Percentiles rank a stretch among this genome's conserved stretches.
phyloP scores from a whole-genome alignment of 2,113 vertebrate species.

The Hyla sarda region DNA sequence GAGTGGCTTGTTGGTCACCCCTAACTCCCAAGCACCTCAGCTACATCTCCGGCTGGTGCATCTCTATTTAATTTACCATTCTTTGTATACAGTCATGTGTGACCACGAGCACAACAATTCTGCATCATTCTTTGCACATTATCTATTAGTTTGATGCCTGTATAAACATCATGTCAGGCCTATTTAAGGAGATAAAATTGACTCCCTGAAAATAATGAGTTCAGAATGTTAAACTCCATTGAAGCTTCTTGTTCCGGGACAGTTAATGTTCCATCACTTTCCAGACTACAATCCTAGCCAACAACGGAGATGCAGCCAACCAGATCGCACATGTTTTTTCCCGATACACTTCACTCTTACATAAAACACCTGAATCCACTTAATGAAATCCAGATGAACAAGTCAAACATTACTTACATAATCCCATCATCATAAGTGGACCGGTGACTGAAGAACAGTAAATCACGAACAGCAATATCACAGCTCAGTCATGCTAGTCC shows the following conservation, averaged over 20 bases:
- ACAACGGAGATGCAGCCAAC: not conserved
- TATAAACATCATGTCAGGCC: not conserved
- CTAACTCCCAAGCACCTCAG: no score
- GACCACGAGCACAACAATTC: not conserved
- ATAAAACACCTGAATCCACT: constrained; percentile 13
- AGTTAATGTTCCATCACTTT: not conserved
- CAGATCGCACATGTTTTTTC: not conserved
- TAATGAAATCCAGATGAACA: constrained; percentile 41
- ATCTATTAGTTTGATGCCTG: not conserved
- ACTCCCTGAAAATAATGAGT: not conserved
- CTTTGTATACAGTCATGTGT: not conserved
- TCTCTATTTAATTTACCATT: not conserved
- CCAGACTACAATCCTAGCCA: not conserved
- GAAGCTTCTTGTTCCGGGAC: not conserved
- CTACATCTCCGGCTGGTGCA: not conserved
- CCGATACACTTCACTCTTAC: not conserved
- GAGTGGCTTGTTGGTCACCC: no score
- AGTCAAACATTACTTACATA: constrained; percentile 2
- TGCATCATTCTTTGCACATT: not conserved
- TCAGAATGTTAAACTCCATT: not conserved
- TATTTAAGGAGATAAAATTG: not conserved
- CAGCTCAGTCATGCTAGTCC: not conserved
- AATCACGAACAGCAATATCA: not conserved
- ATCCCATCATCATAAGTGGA: not conserved
- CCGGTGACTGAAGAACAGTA: not conserved